phyloP scores from a whole-genome alignment of 2,113 vertebrate genomes.

The Isichthys henryi region DNA sequence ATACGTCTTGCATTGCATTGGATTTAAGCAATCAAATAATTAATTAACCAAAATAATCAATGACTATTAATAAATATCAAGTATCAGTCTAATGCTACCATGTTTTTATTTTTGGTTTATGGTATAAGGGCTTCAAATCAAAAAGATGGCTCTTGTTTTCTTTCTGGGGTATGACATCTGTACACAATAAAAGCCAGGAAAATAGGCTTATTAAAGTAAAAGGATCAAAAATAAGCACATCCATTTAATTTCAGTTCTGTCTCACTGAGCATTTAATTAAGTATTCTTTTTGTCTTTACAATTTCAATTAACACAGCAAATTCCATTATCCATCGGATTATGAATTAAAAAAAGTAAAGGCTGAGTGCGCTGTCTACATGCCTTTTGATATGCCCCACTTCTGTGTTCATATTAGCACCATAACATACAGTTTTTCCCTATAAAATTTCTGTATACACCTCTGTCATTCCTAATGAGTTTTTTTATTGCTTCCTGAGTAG shows the following conservation, averaged over 20 bases:
- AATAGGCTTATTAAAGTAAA: slow-evolving; percentile 5
- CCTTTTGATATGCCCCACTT: background rate
- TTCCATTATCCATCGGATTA: slow-evolving; percentile 16
- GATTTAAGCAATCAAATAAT: background rate
- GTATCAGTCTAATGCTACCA: background rate
- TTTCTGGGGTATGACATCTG: slow-evolving; percentile 32
- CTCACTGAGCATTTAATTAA: slow-evolving; percentile 18
- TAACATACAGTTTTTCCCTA: background rate
- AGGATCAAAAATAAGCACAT: background rate
- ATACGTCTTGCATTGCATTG: background rate
- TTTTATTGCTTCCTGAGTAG: background rate
- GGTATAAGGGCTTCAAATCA: background rate
- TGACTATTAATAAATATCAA: background rate
- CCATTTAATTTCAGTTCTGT: slow-evolving; percentile 22
- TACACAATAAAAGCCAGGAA: slow-evolving; percentile 20
- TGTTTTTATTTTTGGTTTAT: background rate
- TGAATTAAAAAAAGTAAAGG: background rate
- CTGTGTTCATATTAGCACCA: background rate
- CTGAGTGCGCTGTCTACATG: background rate
- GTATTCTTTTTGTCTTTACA: slow-evolving; percentile 34
- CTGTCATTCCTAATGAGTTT: background rate
- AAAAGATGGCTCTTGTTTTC: slow-evolving; percentile 21
- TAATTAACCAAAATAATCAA: background rate
- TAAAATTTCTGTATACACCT: background rate
- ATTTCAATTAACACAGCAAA: slow-evolving; percentile 41